Percentiles rank a stretch among this genome's conserved stretches.
phyloP scores from a whole-genome alignment of 2,797 vertebrate genomes.

The Setipinna tenuifilis region DNA sequence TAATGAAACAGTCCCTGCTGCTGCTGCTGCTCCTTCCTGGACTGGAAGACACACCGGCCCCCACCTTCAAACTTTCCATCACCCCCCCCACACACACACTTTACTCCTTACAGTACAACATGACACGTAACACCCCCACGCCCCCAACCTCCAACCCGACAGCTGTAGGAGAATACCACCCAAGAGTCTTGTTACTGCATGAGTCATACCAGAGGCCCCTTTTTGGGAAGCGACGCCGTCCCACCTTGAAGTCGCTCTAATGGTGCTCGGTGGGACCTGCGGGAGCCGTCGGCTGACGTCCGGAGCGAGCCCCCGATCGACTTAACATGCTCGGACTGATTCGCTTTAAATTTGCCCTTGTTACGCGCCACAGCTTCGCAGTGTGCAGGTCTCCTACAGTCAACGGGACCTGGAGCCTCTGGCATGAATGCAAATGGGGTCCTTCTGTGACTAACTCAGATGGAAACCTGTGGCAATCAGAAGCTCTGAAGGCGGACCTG shows the following conservation, averaged over 20 bases:
- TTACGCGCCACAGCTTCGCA: background rate
- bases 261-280: conserved; percentile 2
- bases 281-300: background rate
- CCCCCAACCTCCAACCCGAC: background rate
- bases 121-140: background rate
- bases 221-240: background rate
- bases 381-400: background rate
- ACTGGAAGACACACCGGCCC: background rate
- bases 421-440: background rate
- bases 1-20: background rate
- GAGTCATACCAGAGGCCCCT: conserved; percentile 1
- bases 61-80: background rate
- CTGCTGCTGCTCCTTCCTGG: background rate
- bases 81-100: background rate
- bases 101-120: background rate
- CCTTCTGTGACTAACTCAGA: background rate
- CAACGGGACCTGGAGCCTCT: background rate
- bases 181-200: conserved; percentile 13
- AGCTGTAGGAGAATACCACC: background rate
- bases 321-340: background rate
- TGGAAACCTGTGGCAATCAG: background rate
- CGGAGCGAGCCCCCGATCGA: background rate
- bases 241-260: conserved; percentile 15
- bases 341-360: background rate
- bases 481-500: background rate